Evolutionary conservation across 2,113 vertebrate species (phyloP).

Genomic region (Sprattus sprattus): DNA sequence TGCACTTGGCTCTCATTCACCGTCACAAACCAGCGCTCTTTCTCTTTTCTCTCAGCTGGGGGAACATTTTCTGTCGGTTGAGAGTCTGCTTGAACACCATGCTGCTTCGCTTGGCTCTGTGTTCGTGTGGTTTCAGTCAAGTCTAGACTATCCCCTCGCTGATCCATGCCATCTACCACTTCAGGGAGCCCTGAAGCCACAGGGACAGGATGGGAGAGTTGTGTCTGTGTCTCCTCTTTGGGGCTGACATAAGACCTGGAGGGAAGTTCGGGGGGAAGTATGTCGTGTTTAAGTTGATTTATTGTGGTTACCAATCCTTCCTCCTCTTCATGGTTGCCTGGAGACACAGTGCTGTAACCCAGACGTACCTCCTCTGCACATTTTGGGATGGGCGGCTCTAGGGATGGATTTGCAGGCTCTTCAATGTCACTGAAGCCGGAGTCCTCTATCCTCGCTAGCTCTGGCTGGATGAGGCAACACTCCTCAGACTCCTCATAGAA

Average conservation of each 20-base stretch:
- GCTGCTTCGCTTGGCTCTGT: not conserved
- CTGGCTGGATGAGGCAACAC: conserved; percentile 73
- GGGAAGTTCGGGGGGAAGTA: not conserved
- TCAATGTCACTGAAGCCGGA: conserved; percentile 81
- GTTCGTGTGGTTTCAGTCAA: not conserved
- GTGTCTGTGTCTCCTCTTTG: not conserved
- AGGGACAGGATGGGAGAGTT: not conserved
- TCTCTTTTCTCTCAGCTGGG: conserved; percentile 50
- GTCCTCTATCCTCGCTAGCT: conserved; percentile 80
- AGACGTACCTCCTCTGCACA: not conserved
- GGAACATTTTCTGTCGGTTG: conserved; percentile 13
- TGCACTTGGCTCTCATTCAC: conserved; percentile 53
- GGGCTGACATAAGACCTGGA: not conserved
- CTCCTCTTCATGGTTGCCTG: not conserved
- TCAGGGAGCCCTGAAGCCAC: not conserved
- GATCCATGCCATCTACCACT: not conserved
- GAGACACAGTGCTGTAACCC: not conserved
- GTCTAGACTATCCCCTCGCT: not conserved
- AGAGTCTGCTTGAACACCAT: conserved; percentile 2
- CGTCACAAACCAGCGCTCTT: conserved; percentile 73
- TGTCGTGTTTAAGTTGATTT: not conserved
- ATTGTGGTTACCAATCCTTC: not conserved
- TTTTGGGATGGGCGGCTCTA: not conserved
- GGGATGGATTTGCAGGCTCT: not conserved
- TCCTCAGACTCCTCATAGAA: conserved; percentile 80